Conservation (phyloP, 2,113 vertebrate species). For the Myxocyprinus asiaticus region DNA sequence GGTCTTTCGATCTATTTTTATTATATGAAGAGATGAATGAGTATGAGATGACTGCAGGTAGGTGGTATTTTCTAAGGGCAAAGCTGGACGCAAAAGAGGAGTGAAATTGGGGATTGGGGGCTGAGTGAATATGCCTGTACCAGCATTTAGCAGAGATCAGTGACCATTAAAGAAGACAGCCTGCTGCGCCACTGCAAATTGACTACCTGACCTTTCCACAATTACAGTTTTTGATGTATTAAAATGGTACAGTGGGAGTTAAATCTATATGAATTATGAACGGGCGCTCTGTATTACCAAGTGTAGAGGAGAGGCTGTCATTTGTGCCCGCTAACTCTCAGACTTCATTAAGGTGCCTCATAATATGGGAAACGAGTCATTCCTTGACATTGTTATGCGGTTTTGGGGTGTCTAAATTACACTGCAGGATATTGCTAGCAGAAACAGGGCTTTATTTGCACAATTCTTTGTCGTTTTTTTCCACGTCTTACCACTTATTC, state of each 20-base stretch:
- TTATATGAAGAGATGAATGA: conserved; percentile 58
- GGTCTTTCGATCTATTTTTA: conserved; percentile 67
- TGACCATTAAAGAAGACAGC: conserved; percentile 54
- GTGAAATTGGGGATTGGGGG: conserved; percentile 43
- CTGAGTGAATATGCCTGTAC: conserved; percentile 45
- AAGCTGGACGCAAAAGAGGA: conserved; percentile 52
- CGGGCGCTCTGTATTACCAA: conserved; percentile 39
- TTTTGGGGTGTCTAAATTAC: conserved; percentile 1
- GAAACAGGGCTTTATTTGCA: conserved; percentile 22
- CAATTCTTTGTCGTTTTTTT: background rate
- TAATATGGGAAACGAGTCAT: conserved; percentile 29
- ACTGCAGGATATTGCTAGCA: conserved; percentile 1
- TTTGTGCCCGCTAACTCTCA: conserved; percentile 26
- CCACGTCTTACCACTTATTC: conserved; percentile 8
- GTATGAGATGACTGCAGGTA: conserved; percentile 55
- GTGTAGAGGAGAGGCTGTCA: conserved; percentile 31
- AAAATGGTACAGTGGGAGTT: conserved; percentile 54
- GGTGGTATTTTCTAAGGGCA: conserved; percentile 59
- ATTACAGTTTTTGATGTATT: conserved; percentile 63
- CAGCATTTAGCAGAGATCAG: conserved; percentile 58
- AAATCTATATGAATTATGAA: conserved; percentile 60
- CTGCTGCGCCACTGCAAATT: conserved; percentile 56
- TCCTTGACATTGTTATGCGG: conserved; percentile 29
- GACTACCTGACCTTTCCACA: conserved; percentile 60
- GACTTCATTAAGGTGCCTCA: conserved; percentile 45